These are phyloP conservation scores for Nebria salina DNA, from an alignment of 2,888 invertebrate genomes.

Conservation along the genomic window DNA sequence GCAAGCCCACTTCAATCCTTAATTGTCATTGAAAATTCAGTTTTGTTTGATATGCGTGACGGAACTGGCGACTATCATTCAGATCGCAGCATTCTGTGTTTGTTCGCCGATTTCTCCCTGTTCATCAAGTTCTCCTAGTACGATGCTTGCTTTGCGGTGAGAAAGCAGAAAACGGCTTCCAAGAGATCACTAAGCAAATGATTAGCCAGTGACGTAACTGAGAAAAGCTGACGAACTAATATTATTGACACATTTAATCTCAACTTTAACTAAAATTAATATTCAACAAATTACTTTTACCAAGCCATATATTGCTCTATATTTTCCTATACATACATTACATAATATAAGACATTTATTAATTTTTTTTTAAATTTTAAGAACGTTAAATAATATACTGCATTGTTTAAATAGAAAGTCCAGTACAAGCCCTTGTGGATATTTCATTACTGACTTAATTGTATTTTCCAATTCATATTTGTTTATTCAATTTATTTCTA, in stretches of 20 bases:
- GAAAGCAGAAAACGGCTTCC: not conserved
- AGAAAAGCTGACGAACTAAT: not conserved
- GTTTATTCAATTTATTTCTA: too few species aligned
- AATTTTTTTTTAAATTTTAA: too few species aligned
- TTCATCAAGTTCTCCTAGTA: conserved; percentile 14
- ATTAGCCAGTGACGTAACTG: not conserved
- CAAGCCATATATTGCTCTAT: too few species aligned
- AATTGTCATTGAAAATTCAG: conserved; percentile 46
- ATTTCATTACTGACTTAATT: too few species aligned
- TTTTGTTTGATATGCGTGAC: conserved; percentile 43
- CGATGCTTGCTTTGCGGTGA: not conserved
- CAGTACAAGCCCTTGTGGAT: too few species aligned
- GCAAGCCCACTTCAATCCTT: conserved; percentile 28
- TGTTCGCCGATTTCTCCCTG: conserved; percentile 9
- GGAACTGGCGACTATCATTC: conserved; percentile 35
- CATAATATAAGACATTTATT: too few species aligned
- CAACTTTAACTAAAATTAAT: too few species aligned
- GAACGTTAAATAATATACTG: too few species aligned
- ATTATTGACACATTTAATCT: not conserved
- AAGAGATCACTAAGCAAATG: not conserved
- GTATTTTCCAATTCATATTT: too few species aligned
- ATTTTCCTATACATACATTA: too few species aligned
- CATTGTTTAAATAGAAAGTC: too few species aligned
- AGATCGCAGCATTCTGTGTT: conserved; percentile 23
- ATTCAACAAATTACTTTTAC: too few species aligned